A percentile compares a stretch with the other conserved stretches of the same genome.
Conservation (phyloP, 2,113 vertebrate genomes). For the Orycteropus afer region DNA sequence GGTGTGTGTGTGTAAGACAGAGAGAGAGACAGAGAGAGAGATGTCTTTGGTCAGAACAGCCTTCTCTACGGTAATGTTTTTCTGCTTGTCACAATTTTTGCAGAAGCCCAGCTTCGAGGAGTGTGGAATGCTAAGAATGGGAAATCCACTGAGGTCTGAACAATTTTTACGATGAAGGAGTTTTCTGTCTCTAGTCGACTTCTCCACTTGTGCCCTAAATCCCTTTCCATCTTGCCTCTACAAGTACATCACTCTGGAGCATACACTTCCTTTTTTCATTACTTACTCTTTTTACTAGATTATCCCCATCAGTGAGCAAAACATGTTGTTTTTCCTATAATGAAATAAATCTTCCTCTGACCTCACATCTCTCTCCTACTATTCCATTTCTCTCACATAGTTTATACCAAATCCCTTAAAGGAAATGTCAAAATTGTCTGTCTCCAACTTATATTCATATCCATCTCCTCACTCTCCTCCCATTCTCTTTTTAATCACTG, state of each 20-base stretch:
- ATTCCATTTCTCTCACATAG: neutral
- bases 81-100: neutral
- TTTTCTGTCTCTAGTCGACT: neutral
- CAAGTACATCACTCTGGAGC: neutral
- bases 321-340: neutral
- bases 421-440: neutral
- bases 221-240: neutral
- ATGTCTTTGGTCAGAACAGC: neutral
- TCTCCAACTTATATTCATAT: neutral
- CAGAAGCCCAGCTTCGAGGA: neutral
- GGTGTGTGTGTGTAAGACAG: accelerated
- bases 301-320: neutral
- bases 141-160: neutral
- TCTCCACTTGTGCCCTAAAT: neutral
- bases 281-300: neutral
- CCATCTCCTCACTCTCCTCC: neutral
- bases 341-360: neutral
- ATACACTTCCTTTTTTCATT: neutral
- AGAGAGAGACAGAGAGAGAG: no score
- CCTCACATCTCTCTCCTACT: neutral
- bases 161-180: neutral
- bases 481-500: neutral
- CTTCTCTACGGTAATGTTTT: neutral
- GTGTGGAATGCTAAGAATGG: neutral
- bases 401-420: neutral